phyloP scores from a whole-genome alignment of 30 jellyfish, hydroid and myxozoan species.

The Aurelia sp. region DNA sequence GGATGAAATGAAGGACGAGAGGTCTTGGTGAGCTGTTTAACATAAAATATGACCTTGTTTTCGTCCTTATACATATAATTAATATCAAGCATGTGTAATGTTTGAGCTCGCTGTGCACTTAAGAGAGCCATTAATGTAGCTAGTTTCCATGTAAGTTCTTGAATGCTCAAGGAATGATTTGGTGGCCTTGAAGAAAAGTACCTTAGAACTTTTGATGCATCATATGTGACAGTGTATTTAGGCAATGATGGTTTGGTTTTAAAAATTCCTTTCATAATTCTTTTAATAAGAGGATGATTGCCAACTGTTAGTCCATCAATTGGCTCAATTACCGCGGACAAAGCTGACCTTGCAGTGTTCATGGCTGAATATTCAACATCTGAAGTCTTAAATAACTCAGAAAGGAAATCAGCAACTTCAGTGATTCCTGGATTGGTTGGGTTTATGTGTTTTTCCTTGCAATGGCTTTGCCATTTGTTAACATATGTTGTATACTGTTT shows the following conservation, averaged over 20 bases:
- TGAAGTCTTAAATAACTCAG: constrained; percentile 27
- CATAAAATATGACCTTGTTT: too few species aligned
- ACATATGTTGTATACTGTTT: constrained; percentile 20
- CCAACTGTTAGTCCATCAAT: constrained; percentile 44
- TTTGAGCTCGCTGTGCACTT: not conserved
- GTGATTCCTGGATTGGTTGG: constrained; percentile 35
- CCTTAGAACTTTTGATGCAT: constrained; percentile 8
- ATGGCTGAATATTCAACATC: constrained; percentile 32
- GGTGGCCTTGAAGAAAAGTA: constrained; percentile 37
- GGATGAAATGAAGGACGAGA: constrained; percentile 31
- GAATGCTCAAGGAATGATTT: constrained; percentile 11
- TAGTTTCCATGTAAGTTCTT: constrained; percentile 29
- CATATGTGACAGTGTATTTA: not conserved
- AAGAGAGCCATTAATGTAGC: constrained; percentile 23
- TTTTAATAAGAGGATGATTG: constrained; percentile 8
- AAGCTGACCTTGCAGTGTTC: constrained; percentile 46
- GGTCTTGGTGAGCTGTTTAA: constrained; percentile 19
- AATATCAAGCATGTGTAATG: constrained; percentile 16
- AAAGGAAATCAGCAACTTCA: constrained; percentile 41
- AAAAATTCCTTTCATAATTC: constrained; percentile 38
- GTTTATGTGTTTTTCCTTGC: constrained; percentile 19
- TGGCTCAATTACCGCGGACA: constrained; percentile 30
- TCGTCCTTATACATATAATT: not conserved
- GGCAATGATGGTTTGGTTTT: constrained; percentile 45
- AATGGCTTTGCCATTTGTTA: constrained; percentile 25